Evolutionary conservation across 2,797 vertebrate genomes (phyloP).

Genomic region (Phylloscopus collybita): DNA sequence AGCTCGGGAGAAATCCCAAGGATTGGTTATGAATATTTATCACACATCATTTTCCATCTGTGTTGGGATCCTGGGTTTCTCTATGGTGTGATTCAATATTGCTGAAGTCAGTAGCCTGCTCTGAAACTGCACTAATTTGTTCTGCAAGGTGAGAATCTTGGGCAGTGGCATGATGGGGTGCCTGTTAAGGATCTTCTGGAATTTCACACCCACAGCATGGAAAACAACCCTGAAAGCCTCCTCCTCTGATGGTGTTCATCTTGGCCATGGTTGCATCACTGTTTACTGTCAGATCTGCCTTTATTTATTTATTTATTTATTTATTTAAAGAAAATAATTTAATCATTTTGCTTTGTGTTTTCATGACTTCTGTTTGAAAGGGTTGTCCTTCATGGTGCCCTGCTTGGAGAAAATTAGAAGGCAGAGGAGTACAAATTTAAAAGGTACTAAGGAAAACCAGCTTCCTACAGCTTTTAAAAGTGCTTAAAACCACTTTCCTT

Average conservation of each 20-base stretch:
- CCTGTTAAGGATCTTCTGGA: background rate
- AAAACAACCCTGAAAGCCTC: background rate
- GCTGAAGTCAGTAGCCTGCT: background rate
- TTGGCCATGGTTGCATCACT: background rate
- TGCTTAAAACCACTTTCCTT: background rate
- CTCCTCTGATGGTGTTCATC: background rate
- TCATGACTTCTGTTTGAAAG: background rate
- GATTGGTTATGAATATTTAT: background rate
- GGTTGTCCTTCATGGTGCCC: background rate
- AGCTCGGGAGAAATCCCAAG: background rate
- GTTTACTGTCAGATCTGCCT: background rate
- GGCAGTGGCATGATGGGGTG: background rate
- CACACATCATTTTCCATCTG: background rate
- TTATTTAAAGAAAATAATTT: background rate
- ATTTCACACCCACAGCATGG: background rate
- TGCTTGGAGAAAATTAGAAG: background rate
- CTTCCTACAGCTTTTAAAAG: background rate
- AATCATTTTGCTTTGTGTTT: background rate
- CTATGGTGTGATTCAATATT: background rate
- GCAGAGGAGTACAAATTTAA: rapidly evolving
- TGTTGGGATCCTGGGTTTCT: background rate
- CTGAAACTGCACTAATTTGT: background rate
- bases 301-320: too few species aligned
- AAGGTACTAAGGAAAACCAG: background rate
- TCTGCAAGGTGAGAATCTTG: background rate